Evolutionary conservation across 2,888 invertebrate species (phyloP).

Genomic region (Herminia tarsipennalis): DNA sequence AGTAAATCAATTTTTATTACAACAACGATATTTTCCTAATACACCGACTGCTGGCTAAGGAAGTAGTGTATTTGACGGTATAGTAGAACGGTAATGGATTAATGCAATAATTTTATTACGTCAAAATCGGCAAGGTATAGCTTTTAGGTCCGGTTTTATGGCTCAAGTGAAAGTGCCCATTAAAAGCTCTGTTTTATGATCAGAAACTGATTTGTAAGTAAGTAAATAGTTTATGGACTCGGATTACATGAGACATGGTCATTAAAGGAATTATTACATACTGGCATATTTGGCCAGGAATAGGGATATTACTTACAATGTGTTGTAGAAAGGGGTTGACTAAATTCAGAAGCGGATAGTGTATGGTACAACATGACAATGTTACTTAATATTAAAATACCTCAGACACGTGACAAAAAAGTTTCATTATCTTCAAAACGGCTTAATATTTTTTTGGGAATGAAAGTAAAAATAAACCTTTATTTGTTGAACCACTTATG

Average conservation of each 20-base stretch:
- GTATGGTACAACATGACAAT: too few relatives aligned
- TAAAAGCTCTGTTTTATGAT: constrained; percentile 63
- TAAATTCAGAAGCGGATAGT: too few relatives aligned
- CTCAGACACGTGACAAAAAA: too few relatives aligned
- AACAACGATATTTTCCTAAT: constrained; percentile 11
- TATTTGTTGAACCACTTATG: too few relatives aligned
- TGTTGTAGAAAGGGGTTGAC: too few relatives aligned
- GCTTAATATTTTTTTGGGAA: too few relatives aligned
- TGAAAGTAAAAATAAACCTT: too few relatives aligned
- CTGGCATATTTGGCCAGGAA: not conserved
- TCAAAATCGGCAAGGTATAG: constrained; percentile 20
- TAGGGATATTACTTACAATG: too few relatives aligned
- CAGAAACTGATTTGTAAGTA: constrained; percentile 44
- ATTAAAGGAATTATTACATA: not conserved
- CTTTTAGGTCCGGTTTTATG: constrained; percentile 52
- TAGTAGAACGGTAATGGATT: constrained; percentile 21
- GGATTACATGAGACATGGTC: constrained; percentile 17
- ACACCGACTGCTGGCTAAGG: constrained; percentile 24
- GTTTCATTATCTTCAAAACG: too few relatives aligned
- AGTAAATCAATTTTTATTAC: constrained; percentile 3
- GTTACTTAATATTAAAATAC: too few relatives aligned
- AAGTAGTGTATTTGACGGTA: not conserved
- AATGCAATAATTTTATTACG: constrained; percentile 10
- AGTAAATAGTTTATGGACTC: constrained; percentile 30
- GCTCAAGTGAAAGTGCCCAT: constrained; percentile 60